Percentiles rank a stretch among this genome's conserved stretches.
Evolutionary conservation across 2,888 invertebrate species (phyloP).

Genomic region (Troides helena): DNA sequence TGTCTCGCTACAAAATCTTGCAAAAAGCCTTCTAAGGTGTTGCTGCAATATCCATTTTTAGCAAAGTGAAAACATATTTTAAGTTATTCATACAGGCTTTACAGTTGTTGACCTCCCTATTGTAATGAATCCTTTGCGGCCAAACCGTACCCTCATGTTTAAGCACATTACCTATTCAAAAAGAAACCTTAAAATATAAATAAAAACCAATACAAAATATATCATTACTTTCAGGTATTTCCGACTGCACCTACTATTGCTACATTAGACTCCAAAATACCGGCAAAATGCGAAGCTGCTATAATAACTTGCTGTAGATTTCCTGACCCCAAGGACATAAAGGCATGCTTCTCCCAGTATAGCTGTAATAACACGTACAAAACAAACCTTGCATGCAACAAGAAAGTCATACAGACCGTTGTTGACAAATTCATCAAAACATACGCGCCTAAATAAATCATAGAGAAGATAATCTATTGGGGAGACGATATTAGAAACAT

Average conservation of each 20-base stretch:
- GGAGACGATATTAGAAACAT: background rate
- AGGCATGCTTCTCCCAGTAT: slow-evolving; percentile 3
- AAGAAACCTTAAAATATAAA: too few relatives aligned
- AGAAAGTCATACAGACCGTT: slow-evolving; percentile 1
- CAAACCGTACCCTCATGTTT: too few relatives aligned
- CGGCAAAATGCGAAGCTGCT: slow-evolving; percentile 10
- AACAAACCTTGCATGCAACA: slow-evolving; percentile 6
- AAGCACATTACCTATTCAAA: too few relatives aligned
- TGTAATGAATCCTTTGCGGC: too few relatives aligned
- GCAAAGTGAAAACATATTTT: too few relatives aligned
- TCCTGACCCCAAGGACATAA: background rate
- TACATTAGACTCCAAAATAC: background rate
- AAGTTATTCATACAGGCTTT: too few relatives aligned
- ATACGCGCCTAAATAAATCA: slow-evolving; percentile 2
- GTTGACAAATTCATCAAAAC: slow-evolving; percentile 7
- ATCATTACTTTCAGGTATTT: slow-evolving; percentile 13
- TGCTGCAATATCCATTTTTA: too few relatives aligned
- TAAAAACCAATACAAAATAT: too few relatives aligned
- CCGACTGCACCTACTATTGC: background rate
- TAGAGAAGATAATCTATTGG: background rate
- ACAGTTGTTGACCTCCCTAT: too few relatives aligned
- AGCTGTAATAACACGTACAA: slow-evolving; percentile 5
- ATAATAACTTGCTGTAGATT: slow-evolving; percentile 12
- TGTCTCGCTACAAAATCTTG: too few relatives aligned
- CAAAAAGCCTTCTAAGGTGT: too few relatives aligned